Evolutionary conservation across 2,888 invertebrate genomes (phyloP).

Genomic region (Drosophila borealis): DNA sequence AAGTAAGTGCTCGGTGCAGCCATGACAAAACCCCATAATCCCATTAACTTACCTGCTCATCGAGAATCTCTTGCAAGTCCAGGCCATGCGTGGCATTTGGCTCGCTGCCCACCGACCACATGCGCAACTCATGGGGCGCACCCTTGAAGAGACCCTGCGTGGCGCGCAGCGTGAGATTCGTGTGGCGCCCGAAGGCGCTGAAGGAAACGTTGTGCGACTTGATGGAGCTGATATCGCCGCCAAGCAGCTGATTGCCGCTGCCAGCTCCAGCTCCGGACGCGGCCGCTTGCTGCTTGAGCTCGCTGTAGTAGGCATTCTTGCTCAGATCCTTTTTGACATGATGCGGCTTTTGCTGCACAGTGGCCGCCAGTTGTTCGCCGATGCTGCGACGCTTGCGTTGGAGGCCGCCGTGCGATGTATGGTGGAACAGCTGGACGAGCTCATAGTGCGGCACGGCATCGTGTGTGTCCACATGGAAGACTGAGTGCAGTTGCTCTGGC

Average conservation of each 20-base stretch:
- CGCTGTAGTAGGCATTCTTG: constrained; percentile 84
- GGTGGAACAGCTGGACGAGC: constrained; percentile 91
- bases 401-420: constrained; percentile 73
- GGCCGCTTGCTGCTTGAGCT: constrained; percentile 76
- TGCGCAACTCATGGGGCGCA: constrained; percentile 87
- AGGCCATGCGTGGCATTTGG: constrained; percentile 91
- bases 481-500: constrained; percentile 90
- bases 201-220: constrained; percentile 88
- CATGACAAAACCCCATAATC: neutral
- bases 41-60: constrained; percentile 82
- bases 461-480: constrained; percentile 91
- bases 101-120: constrained; percentile 93
- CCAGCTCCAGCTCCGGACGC: constrained; percentile 38
- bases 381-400: constrained; percentile 82
- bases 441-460: constrained; percentile 94
- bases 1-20: neutral
- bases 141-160: constrained; percentile 92
- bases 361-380: constrained; percentile 55
- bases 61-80: constrained; percentile 90
- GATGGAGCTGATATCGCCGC: constrained; percentile 52
- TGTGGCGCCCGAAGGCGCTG: constrained; percentile 91
- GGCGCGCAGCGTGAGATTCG: constrained; percentile 90
- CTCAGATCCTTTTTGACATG: constrained; percentile 85
- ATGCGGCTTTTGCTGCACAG: constrained; percentile 58
- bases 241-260: constrained; percentile 51